Percentiles rank a stretch among this genome's conserved stretches.
These are phyloP conservation scores for Xanthorhoe designata DNA, from an alignment of 2,888 invertebrate species.

Conservation along the genomic window DNA sequence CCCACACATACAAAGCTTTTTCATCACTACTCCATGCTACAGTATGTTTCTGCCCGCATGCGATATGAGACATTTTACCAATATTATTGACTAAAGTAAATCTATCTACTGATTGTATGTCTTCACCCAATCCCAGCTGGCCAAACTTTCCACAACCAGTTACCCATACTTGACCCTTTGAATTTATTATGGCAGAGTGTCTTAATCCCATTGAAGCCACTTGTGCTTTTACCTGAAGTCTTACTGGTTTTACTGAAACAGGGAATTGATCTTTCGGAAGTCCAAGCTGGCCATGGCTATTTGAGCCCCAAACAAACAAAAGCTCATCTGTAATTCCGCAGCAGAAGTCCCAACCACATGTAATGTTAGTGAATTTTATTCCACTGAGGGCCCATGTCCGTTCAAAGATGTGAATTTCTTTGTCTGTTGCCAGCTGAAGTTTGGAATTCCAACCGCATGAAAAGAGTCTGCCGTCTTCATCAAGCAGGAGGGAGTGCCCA, in stretches of 20 bases:
- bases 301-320: constrained; percentile 94
- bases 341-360: constrained; percentile 94
- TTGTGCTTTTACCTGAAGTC: constrained; percentile 80
- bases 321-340: constrained; percentile 89
- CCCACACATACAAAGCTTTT: constrained; percentile 90
- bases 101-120: constrained; percentile 64
- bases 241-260: constrained; percentile 66
- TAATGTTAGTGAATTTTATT: constrained; percentile 86
- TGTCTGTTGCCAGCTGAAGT: constrained; percentile 88
- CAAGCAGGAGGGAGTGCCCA: constrained; percentile 90
- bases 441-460: constrained; percentile 93
- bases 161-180: constrained; percentile 86
- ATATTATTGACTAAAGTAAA: constrained; percentile 84
- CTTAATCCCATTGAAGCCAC: constrained; percentile 88
- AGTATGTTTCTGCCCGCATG: constrained; percentile 94
- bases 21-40: constrained; percentile 83
- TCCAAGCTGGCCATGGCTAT: constrained; percentile 91
- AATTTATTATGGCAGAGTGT: constrained; percentile 88
- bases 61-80: constrained; percentile 86
- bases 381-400: constrained; percentile 86
- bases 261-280: constrained; percentile 81
- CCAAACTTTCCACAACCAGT: constrained; percentile 89
- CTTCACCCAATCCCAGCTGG: constrained; percentile 86
- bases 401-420: constrained; percentile 82
- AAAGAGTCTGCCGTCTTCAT: constrained; percentile 88